Conservation (phyloP, 2,113 vertebrate genomes). For the Pteronura brasiliensis region DNA sequence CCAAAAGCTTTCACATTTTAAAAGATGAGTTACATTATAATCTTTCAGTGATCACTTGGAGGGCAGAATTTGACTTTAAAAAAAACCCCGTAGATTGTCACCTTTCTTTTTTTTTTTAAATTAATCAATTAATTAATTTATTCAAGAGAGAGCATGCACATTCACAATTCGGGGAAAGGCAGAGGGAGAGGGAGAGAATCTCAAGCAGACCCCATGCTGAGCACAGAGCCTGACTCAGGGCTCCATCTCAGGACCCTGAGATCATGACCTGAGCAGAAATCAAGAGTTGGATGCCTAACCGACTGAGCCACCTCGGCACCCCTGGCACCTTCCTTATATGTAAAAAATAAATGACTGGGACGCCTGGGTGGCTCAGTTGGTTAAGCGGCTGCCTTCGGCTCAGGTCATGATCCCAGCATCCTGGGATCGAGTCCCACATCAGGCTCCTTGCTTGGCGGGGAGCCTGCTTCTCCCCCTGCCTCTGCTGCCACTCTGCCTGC, state of each 20-base stretch:
- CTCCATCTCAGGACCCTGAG: neutral
- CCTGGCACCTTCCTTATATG: neutral
- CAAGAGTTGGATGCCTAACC: neutral
- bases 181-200: neutral
- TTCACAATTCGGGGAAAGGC: neutral
- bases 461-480: too few species aligned
- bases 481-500: too few species aligned
- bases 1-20: slow-evolving; percentile 15
- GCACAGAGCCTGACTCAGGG: neutral
- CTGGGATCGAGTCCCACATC: too few species aligned
- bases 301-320: neutral
- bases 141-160: neutral
- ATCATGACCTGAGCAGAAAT: neutral
- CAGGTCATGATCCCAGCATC: too few species aligned
- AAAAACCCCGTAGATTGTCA: neutral
- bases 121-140: neutral
- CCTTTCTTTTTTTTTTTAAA: neutral
- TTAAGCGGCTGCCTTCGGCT: too few species aligned
- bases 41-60: slow-evolving; percentile 13
- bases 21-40: slow-evolving; percentile 16
- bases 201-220: neutral
- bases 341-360: slow-evolving; percentile 11
- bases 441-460: too few species aligned
- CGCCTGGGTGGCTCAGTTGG: too few species aligned
- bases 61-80: neutral